These are phyloP conservation scores for Cremastobaeus sp. DNA, from an alignment of 2,888 invertebrate genomes.

Conservation along the genomic window DNA sequence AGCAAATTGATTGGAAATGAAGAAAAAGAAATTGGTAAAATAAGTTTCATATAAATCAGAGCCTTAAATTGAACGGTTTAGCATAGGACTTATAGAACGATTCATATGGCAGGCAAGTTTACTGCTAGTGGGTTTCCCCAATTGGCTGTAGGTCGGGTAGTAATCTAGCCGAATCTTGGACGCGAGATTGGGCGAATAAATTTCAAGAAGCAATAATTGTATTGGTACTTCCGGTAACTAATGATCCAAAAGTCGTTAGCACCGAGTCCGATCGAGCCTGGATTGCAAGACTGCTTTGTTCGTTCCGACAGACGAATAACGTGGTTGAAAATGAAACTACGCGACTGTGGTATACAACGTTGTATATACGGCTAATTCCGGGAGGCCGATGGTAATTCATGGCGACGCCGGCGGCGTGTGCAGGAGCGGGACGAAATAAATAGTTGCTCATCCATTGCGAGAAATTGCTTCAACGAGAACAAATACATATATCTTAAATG, in stretches of 20 bases:
- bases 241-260: slow-evolving; percentile 78
- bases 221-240: slow-evolving; percentile 78
- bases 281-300: slow-evolving; percentile 62
- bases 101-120: slow-evolving; percentile 20
- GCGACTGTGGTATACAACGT: slow-evolving; percentile 59
- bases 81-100: slow-evolving; percentile 5
- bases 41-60: too few species aligned
- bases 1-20: too few species aligned
- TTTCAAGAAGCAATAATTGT: slow-evolving; percentile 76
- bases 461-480: slow-evolving; percentile 55
- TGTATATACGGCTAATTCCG: slow-evolving; percentile 66
- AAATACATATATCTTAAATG: slow-evolving; percentile 43
- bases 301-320: slow-evolving; percentile 62
- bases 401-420: slow-evolving; percentile 62
- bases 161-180: slow-evolving; percentile 70
- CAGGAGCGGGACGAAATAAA: slow-evolving; percentile 59
- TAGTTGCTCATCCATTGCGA: slow-evolving; percentile 55
- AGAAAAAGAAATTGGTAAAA: neutral
- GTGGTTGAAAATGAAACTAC: slow-evolving; percentile 70
- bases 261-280: slow-evolving; percentile 66
- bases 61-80: neutral
- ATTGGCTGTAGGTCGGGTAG: slow-evolving; percentile 67
- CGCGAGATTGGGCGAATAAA: slow-evolving; percentile 76
- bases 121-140: slow-evolving; percentile 52
- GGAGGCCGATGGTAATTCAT: slow-evolving; percentile 70